phyloP scores from a whole-genome alignment of 2,113 vertebrate genomes.

The Pelusios castaneus region DNA sequence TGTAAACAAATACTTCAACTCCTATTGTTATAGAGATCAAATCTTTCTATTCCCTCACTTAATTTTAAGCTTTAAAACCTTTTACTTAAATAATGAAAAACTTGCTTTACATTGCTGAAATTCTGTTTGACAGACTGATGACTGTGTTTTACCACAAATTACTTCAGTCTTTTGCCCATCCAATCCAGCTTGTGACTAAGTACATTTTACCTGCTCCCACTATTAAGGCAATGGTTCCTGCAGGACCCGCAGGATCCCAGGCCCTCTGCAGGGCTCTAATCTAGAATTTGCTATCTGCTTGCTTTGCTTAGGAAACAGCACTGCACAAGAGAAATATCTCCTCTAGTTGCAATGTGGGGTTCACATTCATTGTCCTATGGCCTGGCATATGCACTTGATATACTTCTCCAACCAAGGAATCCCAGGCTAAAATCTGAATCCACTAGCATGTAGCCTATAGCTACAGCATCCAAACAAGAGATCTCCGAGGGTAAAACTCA shows the following conservation, averaged over 20 bases:
- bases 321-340: background rate
- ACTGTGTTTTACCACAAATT: background rate
- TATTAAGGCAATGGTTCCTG: background rate
- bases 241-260: background rate
- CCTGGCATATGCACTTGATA: background rate
- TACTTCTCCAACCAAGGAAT: background rate
- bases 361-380: background rate
- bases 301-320: constrained; percentile 1
- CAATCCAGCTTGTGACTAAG: background rate
- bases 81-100: background rate
- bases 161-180: background rate
- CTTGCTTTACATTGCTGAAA: background rate
- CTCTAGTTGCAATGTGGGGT: background rate
- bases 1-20: background rate
- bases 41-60: background rate
- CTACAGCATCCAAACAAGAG: background rate
- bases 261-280: background rate
- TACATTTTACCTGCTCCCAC: background rate
- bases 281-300: background rate
- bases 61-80: background rate
- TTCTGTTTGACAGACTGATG: background rate
- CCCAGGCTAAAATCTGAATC: background rate
- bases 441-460: background rate
- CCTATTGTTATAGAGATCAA: background rate
- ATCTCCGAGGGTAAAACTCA: constrained; percentile 1